Base-by-base conservation (phyloP, 2,113 vertebrate genomes). In the Vombatus ursinus region DNA sequence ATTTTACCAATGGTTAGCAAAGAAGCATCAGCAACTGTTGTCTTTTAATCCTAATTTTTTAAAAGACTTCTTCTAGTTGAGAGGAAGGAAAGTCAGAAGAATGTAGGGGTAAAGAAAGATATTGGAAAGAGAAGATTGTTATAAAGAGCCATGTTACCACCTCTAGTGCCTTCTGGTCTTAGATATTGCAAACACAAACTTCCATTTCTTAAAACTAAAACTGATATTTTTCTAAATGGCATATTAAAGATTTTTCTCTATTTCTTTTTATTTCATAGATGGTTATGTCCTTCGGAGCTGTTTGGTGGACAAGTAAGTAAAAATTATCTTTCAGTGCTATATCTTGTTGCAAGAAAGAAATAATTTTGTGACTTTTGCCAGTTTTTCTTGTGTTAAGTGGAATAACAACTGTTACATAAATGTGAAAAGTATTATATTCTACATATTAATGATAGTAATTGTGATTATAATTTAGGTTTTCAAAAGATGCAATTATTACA, bases 281-380 rank as follows among this genome's bases (percentile, higher is more conserved):
- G 99, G 99, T 94, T 99, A 99, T 7, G 99, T 99, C 91, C 98
- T 97, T 25, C 98, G 97, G 96, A 98, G 98, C 97, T 94, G 99
- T 96, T 98, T 99, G 95, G 97, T 96, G 10, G 95, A 97, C 47
- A 99, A 99, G 99, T 99, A 99, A 99, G 99, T 98, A 57, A 84
- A 84, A 52, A 93, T 96, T 94, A 95, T 89, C 61, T 96, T 92
- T 53, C 92, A 9, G 1, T 57, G 28, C 25, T 53, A 44, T 91
- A 90, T 44, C 22, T 91, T 95, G 3, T 68, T 44, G n/a, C 7
- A 84, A 84, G 68, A 84, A 84, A 91, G 92, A 95, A 95, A 96
- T 0, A 95, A 84, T 68, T 1, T 24, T 93, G 51, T 68, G 1
- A 8, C 16, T 84, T 84, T 84, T 84, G 68, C 68, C n/a, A 84